Percentiles rank a stretch among this genome's conserved stretches.
These are phyloP conservation scores for Sarcophaga caerulescens DNA, from an alignment of 2,888 invertebrate genomes.

Conservation along the genomic window DNA sequence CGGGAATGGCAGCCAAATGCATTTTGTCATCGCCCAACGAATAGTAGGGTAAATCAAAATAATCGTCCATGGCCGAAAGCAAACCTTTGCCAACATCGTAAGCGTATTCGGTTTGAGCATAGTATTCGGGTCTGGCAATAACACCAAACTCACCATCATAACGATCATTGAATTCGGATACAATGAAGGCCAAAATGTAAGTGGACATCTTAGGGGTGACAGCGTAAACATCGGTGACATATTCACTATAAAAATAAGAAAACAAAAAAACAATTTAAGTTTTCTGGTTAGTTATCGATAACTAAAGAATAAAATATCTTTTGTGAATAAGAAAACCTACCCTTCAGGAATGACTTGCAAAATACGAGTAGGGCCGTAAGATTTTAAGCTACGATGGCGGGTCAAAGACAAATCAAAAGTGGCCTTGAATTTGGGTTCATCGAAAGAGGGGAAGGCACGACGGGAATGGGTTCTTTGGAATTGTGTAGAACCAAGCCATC, in stretches of 20 bases:
- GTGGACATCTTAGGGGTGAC: conserved; percentile 86
- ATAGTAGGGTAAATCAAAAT: conserved; percentile 84
- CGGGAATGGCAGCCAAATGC: conserved; percentile 92
- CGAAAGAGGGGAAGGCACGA: conserved; percentile 89
- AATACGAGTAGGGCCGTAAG: conserved; percentile 74
- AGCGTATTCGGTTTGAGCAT: conserved; percentile 86
- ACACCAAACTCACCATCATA: conserved; percentile 81
- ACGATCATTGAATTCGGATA: conserved; percentile 83
- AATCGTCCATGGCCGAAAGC: conserved; percentile 82
- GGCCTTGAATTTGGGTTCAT: conserved; percentile 88
- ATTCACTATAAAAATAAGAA: conserved; percentile 62
- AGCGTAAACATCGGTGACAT: conserved; percentile 74
- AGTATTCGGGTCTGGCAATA: conserved; percentile 86
- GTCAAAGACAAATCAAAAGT: conserved; percentile 83
- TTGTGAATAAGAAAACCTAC: conserved; percentile 70
- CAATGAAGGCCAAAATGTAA: conserved; percentile 90
- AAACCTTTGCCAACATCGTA: conserved; percentile 83
- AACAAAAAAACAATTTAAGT: no score
- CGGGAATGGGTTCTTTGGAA: conserved; percentile 87
- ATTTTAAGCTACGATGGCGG: conserved; percentile 76
- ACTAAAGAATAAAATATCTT: not conserved
- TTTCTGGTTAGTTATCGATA: no score
- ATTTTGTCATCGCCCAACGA: conserved; percentile 85
- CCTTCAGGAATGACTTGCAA: conserved; percentile 41
- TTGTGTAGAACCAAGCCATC: conserved; percentile 86